Conservation (phyloP, 2,888 invertebrate genomes). For the Orthonevra nobilis region DNA sequence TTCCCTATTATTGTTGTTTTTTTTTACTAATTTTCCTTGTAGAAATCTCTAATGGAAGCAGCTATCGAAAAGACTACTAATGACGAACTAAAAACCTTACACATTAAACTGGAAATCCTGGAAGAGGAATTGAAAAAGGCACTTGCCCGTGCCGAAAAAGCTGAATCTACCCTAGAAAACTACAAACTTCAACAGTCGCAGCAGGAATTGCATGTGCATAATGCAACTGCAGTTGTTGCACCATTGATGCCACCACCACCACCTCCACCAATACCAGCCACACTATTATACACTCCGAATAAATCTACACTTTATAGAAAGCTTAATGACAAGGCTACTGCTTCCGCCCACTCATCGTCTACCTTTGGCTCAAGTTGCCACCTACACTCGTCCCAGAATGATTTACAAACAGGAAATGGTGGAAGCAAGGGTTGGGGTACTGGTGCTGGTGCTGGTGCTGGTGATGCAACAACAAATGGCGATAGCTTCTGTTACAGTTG, state of each 20-base stretch:
- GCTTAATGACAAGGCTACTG: constrained; percentile 31
- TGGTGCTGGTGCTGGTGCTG: constrained; percentile 52
- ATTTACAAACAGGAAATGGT: constrained; percentile 73
- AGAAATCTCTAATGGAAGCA: constrained; percentile 82
- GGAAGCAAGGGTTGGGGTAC: too few species aligned
- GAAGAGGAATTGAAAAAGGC: constrained; percentile 82
- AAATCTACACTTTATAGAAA: constrained; percentile 55
- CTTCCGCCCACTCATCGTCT: constrained; percentile 27
- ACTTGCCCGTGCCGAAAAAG: constrained; percentile 81
- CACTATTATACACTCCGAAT: constrained; percentile 75
- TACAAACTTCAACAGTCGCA: constrained; percentile 72
- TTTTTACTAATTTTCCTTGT: constrained; percentile 73
- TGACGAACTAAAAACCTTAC: constrained; percentile 82
- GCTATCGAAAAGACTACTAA: constrained; percentile 81
- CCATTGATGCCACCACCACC: constrained; percentile 78
- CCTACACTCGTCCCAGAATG: constrained; percentile 71
- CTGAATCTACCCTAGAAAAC: constrained; percentile 80
- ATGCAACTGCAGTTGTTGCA: constrained; percentile 75
- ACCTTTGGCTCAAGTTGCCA: constrained; percentile 45
- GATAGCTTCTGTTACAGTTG: constrained; percentile 65
- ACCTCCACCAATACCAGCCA: constrained; percentile 77
- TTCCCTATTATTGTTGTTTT: constrained; percentile 44
- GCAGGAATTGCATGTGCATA: constrained; percentile 42
- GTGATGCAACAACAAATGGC: constrained; percentile 67
- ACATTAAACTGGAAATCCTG: constrained; percentile 82